Percentiles rank a stretch among this genome's conserved stretches.
Conservation (phyloP, 2,888 invertebrate genomes). For the Tetropium fuscum region DNA sequence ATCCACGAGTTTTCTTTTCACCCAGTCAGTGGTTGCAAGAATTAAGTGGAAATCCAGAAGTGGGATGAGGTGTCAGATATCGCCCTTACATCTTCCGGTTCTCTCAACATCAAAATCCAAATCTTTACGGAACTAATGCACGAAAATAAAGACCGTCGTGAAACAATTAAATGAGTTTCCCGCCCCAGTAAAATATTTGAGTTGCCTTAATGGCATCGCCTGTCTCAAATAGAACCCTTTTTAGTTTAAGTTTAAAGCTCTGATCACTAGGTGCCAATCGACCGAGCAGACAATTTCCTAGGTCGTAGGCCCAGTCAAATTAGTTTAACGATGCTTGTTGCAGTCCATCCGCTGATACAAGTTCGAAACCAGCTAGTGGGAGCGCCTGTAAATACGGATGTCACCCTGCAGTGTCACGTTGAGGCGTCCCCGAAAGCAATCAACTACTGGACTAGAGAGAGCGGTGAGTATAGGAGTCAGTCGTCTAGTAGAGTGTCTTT, state of each 20-base stretch:
- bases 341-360: conserved; percentile 94
- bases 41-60: conserved; percentile 39
- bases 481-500: conserved; percentile 33
- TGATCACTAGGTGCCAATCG: too few species aligned
- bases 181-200: too few species aligned
- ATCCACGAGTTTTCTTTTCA: conserved; percentile 35
- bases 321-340: conserved; percentile 54
- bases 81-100: conserved; percentile 22
- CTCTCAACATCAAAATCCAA: neutral
- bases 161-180: neutral
- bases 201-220: too few species aligned
- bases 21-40: conserved; percentile 36
- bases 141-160: neutral
- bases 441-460: conserved; percentile 94
- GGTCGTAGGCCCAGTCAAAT: conserved; percentile 25
- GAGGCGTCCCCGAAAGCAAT: conserved; percentile 95
- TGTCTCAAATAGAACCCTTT: too few species aligned
- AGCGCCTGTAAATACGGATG: conserved; percentile 87
- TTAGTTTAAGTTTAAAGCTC: too few species aligned
- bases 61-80: conserved; percentile 32
- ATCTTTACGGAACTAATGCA: neutral
- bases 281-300: neutral
- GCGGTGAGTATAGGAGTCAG: conserved; percentile 72
- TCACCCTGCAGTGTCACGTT: conserved; percentile 86
- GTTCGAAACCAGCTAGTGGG: conserved; percentile 94